A percentile compares a stretch with the other conserved stretches of the same genome.
phyloP scores from a whole-genome alignment of 2,797 vertebrate genomes.

The Notolepis coatsorum region DNA sequence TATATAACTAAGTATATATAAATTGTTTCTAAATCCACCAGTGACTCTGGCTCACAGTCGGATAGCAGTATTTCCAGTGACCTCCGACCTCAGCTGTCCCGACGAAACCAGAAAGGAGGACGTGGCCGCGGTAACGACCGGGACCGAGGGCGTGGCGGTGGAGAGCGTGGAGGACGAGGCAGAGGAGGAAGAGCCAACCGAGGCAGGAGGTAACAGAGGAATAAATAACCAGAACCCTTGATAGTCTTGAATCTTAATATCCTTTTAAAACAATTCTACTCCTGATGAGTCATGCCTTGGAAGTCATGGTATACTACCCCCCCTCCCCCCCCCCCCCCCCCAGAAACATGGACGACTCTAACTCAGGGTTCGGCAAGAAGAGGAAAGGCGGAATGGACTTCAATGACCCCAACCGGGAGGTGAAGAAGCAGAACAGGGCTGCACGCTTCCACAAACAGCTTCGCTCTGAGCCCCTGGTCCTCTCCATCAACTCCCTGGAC shows the following conservation, averaged over 20 bases:
- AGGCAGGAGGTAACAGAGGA: constrained; percentile 82
- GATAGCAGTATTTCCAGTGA: constrained; percentile 90
- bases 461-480: constrained; percentile 89
- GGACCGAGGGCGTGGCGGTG: constrained; percentile 82
- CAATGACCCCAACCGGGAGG: constrained; percentile 91
- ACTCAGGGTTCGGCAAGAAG: constrained; percentile 75
- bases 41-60: constrained; percentile 91
- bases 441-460: constrained; percentile 92
- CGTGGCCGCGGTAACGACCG: constrained; percentile 79
- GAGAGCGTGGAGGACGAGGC: constrained; percentile 87
- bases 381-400: constrained; percentile 89
- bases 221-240: too few species aligned
- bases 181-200: constrained; percentile 88
- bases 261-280: not conserved
- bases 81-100: constrained; percentile 82
- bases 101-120: constrained; percentile 86
- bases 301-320: not conserved
- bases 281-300: not conserved
- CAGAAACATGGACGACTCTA: constrained; percentile 81
- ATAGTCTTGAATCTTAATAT: not conserved
- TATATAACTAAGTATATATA: not conserved
- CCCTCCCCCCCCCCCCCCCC: not conserved
- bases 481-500: constrained; percentile 85
- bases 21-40: constrained; percentile 47
- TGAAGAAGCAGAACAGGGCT: constrained; percentile 92